phyloP scores from a whole-genome alignment of 2,113 vertebrate genomes.

The Taxidea taxus region DNA sequence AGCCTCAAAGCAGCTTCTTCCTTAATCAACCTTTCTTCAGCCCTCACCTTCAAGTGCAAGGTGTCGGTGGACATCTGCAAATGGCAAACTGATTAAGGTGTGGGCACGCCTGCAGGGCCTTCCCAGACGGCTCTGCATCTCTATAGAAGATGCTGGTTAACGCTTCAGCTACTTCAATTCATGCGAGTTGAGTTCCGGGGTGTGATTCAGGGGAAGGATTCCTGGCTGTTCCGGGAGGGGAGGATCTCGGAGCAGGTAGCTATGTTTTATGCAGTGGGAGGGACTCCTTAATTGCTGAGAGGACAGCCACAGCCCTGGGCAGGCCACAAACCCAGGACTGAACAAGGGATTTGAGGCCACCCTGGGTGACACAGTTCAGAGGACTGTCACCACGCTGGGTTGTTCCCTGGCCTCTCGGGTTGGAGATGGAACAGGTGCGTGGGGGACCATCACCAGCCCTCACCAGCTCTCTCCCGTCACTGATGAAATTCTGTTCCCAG shows the following conservation, averaged over 20 bases:
- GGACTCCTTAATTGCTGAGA: background rate
- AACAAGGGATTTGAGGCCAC: background rate
- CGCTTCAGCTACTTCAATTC: background rate
- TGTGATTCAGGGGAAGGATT: background rate
- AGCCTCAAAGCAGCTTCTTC: background rate
- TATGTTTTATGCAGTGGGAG: background rate
- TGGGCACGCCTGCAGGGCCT: background rate
- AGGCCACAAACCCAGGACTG: background rate
- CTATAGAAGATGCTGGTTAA: background rate
- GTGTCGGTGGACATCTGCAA: background rate
- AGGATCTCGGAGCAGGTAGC: background rate
- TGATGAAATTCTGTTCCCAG: background rate
- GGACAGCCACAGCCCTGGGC: background rate
- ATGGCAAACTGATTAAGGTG: background rate
- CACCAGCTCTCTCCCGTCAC: no score
- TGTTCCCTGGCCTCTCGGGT: background rate
- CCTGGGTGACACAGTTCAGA: background rate
- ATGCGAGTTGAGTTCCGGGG: background rate
- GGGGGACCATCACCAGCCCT: fast-evolving
- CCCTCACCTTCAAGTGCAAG: background rate
- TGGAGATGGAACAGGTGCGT: background rate
- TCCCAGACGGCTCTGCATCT: background rate
- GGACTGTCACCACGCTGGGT: background rate
- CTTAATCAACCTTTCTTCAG: background rate
- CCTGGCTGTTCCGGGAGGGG: background rate